Evolutionary conservation across 2,797 vertebrate genomes (phyloP).

Genomic region (Sebastes matsubarae): DNA sequence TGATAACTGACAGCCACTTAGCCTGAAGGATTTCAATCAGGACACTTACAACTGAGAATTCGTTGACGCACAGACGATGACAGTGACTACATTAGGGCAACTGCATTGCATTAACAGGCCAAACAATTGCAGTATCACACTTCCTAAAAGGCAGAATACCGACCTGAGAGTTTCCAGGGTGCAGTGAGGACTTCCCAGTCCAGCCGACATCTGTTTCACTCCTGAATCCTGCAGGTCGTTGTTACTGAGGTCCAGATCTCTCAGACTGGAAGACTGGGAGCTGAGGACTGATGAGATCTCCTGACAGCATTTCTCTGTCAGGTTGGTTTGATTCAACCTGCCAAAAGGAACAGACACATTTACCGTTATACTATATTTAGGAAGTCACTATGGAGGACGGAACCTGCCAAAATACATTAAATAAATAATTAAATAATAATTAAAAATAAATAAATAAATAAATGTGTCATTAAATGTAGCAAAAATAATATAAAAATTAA

Average conservation of each 20-base stretch:
- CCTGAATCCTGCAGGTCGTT: conserved; percentile 1
- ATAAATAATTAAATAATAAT: no score
- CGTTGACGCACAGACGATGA: accelerated
- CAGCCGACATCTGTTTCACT: not conserved
- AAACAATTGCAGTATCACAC: not conserved
- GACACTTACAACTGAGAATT: not conserved
- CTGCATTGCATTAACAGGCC: not conserved
- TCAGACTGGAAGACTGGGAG: not conserved
- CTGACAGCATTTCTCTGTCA: conserved; percentile 1
- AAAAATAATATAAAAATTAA: no score
- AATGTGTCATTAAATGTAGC: no score
- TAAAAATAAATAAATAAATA: no score
- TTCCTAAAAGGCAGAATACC: not conserved
- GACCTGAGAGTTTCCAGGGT: not conserved
- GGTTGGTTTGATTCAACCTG: conserved; percentile 17
- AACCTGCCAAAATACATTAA: no score
- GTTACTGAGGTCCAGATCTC: conserved; percentile 10
- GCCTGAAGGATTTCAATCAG: not conserved
- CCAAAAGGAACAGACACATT: not conserved
- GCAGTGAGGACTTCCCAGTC: not conserved
- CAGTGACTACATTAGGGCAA: not conserved
- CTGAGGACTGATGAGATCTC: conserved; percentile 1
- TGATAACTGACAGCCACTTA: conserved; percentile 19
- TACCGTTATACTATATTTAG: no score
- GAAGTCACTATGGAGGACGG: no score